phyloP scores from a whole-genome alignment of 2,888 invertebrate species.

The Brachycybe producta region DNA sequence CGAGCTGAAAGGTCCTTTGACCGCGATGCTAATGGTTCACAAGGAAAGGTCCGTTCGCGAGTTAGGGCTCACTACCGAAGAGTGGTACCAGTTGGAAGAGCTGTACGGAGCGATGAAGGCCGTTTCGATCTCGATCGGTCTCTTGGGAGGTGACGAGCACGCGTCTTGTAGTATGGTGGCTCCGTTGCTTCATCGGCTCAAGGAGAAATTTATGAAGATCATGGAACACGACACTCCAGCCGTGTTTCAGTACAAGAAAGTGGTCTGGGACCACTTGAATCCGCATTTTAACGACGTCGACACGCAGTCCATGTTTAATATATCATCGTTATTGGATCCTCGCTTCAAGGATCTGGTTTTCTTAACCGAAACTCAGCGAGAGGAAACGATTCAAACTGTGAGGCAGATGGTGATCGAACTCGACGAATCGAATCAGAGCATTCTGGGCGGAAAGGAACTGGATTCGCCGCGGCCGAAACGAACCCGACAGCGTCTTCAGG shows the following conservation, averaged over 20 bases:
- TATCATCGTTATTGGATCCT: constrained; percentile 1
- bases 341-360: constrained; percentile 5
- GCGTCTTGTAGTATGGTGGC: constrained; percentile 8
- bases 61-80: constrained; percentile 7
- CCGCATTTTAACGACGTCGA: constrained; percentile 4
- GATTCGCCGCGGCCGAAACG: background rate
- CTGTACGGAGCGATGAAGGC: constrained; percentile 4
- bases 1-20: background rate
- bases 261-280: constrained; percentile 7
- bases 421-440: background rate
- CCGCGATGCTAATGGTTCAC: constrained; percentile 2
- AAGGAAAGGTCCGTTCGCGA: constrained; percentile 1
- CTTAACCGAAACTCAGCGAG: background rate
- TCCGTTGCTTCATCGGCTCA: constrained; percentile 2
- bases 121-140: background rate
- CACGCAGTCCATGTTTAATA: background rate
- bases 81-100: constrained; percentile 9
- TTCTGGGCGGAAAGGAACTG: background rate
- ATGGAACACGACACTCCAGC: constrained; percentile 5
- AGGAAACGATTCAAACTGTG: background rate
- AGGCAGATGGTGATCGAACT: constrained; percentile 2
- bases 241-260: constrained; percentile 9
- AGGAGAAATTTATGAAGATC: constrained; percentile 9
- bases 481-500: background rate
- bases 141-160: constrained; percentile 10